Evolutionary conservation across 2,797 vertebrate species (phyloP), one percentile per base, ranked within the genome.

Genomic region (Anisognathus igniventris): DNA sequence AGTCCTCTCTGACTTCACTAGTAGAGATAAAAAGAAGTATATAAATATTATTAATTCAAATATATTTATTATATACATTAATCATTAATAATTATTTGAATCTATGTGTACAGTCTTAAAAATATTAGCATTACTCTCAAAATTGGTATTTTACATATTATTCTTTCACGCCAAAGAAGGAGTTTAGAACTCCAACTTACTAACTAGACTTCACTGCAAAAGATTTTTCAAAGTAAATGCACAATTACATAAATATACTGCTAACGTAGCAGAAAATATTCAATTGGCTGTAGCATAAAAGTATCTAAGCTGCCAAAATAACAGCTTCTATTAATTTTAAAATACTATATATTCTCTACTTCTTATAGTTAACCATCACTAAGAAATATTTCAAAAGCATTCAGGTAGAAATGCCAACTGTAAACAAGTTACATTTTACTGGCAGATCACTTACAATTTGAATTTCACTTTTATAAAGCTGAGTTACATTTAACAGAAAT

Each of bases 1-100:
- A 93, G 58, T 97, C 96, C 96, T 97, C 91, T 97, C 93, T 97
- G 94, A 97, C 92, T 88, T 96, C 4, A 44, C 97, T 97, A 97
- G 90, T 95, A 95, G 65, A 92, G 75, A 90, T 89, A 97, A 96
- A 97, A 93, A 87, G 90, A 96, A 96, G 93, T 91, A 90, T 92
- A 91, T 82, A 83, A 96, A 87, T 95, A 86, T 56, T 77, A 79
- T 86, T 95, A 71, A 92, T 62, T 73, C 7, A 17, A 61, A 61
- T 42, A 62, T 42, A 81, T n/a, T 80, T 2, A 48, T 22, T 90
- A 72, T 93, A 15, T 53, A 90, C 70, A 87, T 94, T 17, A 79
- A 86, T 25, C 57, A 65, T 71, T 91, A 68, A 20, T 17, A n/a
- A 35, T 35, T 18, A 47, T n/a, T 42, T 48, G 30, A 92, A 68